Percentiles rank a stretch among this genome's conserved stretches.
These are phyloP conservation scores for Odontamblyopus rebecca DNA, from an alignment of 2,797 vertebrate genomes.

Conservation along the genomic window DNA sequence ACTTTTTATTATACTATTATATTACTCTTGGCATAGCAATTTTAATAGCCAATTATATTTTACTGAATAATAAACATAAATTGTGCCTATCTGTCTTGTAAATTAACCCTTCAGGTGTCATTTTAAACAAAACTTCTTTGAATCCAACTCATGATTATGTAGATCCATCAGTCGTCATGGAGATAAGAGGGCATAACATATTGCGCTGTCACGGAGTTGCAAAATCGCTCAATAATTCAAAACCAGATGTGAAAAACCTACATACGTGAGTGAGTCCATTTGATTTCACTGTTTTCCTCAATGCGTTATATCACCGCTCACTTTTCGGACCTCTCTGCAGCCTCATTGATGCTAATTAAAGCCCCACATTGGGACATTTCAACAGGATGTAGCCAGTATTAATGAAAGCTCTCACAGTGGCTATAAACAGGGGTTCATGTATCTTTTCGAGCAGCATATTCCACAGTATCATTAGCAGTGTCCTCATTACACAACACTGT, in stretches of 20 bases:
- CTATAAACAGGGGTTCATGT: slow-evolving; percentile 36
- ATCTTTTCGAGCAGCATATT: slow-evolving; percentile 40
- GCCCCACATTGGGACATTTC: slow-evolving; percentile 20
- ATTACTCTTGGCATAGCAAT: no score
- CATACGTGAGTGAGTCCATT: neutral
- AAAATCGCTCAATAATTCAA: slow-evolving; percentile 5
- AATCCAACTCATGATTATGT: neutral
- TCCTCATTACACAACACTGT: slow-evolving; percentile 25
- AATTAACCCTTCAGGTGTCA: neutral
- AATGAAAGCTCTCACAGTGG: slow-evolving; percentile 38
- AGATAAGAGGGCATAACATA: slow-evolving; percentile 10
- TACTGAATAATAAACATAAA: no score
- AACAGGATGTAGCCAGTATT: slow-evolving; percentile 31
- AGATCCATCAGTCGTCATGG: neutral
- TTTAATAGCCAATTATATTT: no score
- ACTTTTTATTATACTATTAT: no score
- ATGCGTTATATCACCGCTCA: slow-evolving; percentile 6
- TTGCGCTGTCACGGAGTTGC: neutral
- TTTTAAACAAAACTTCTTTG: neutral
- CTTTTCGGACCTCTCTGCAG: slow-evolving; percentile 1
- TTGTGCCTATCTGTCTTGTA: neutral
- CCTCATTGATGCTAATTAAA: slow-evolving; percentile 26
- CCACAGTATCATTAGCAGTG: slow-evolving; percentile 15
- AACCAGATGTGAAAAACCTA: slow-evolving; percentile 5
- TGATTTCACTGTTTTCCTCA: neutral